Evolutionary conservation across 1,140 invertebrate species (phyloP).

Genomic region (Pentalonia nigronervosa): DNA sequence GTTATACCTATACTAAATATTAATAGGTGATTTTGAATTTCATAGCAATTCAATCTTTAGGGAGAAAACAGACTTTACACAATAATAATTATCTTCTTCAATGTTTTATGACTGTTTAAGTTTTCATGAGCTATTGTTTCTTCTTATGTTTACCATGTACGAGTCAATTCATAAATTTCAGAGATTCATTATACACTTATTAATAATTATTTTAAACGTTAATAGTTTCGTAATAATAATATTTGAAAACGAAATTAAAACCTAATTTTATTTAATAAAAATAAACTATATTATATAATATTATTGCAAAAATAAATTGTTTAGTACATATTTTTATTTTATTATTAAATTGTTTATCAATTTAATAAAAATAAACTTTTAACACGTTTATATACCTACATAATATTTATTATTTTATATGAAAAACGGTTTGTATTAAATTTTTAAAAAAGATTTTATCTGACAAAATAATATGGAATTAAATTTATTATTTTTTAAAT

Average conservation of each 20-base stretch:
- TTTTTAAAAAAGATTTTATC: neutral
- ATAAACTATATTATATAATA: neutral
- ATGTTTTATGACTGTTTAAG: conserved; percentile 5
- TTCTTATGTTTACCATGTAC: neutral
- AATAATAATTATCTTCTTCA: neutral
- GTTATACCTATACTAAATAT: neutral
- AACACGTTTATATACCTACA: neutral
- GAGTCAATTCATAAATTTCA: neutral
- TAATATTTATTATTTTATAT: neutral
- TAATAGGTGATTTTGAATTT: neutral
- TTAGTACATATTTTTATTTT: neutral
- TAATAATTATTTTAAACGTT: neutral
- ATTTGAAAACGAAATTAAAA: neutral
- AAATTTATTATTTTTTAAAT: neutral
- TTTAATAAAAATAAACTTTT: neutral
- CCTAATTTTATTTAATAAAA: neutral
- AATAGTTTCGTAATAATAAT: neutral
- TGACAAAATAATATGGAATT: neutral
- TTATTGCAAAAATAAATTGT: neutral
- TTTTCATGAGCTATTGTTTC: neutral
- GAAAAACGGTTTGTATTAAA: too few species aligned
- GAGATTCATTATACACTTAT: neutral
- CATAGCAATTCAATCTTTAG: neutral
- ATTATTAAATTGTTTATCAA: neutral
- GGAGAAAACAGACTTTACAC: neutral